These are phyloP conservation scores for Elephantulus edwardii DNA, from an alignment of 2,113 vertebrate species.

Conservation along the genomic window DNA sequence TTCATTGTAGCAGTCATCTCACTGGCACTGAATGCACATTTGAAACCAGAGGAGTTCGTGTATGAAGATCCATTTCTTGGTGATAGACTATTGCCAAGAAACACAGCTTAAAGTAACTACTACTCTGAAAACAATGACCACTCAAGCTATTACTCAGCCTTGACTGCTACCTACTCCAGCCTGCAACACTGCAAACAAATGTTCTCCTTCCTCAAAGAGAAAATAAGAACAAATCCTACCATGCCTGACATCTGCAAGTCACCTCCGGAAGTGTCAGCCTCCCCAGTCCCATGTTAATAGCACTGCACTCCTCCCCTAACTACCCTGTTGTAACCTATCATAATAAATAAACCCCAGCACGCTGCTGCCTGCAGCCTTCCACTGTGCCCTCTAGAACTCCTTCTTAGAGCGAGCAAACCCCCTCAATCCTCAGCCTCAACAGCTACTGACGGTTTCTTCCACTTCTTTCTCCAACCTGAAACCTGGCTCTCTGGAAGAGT, in stretches of 20 bases:
- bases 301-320: not conserved
- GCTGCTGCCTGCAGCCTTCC: not conserved
- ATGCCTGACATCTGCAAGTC: not conserved
- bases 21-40: not conserved
- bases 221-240: not conserved
- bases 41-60: slow-evolving; percentile 12
- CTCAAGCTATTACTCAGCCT: too few relatives aligned
- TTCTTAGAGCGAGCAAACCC: not conserved
- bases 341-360: not conserved
- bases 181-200: not conserved
- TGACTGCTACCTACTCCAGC: too few relatives aligned
- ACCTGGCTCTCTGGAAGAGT: not conserved
- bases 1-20: not conserved
- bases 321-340: not conserved
- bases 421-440: not conserved
- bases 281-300: not conserved
- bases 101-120: not conserved
- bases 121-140: not conserved
- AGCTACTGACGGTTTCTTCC: not conserved
- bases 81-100: slow-evolving; percentile 2
- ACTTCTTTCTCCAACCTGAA: not conserved
- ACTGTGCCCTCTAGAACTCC: not conserved
- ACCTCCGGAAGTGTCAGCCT: not conserved
- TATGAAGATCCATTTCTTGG: slow-evolving; percentile 5
- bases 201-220: not conserved